Base-by-base conservation (phyloP, 2,797 vertebrate genomes). In the Hybognathus amarus region DNA sequence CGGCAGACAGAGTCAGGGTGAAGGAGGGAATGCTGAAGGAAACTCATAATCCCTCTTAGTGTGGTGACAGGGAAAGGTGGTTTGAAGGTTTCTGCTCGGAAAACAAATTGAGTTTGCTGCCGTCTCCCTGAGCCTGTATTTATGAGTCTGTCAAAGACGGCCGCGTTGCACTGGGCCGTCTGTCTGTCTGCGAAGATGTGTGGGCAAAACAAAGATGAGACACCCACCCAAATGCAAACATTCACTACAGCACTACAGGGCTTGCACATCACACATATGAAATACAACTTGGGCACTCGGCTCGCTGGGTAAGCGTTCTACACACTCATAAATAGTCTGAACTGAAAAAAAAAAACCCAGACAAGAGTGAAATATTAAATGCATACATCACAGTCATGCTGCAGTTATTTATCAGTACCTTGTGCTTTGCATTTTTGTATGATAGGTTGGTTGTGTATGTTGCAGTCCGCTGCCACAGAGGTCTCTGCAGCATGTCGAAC, bases 91-190 rank as follows among this genome's bases (percentile, higher is more conserved):
- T 89, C 84, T 77, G 77, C 76, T 84, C 40, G 27, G 79, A 87
- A 80, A 88, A 87, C 85, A 89, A 89, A 89, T 85, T 87, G 82
- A 89, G 84, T 88, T 88, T 88, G 61, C 59, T 84, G 68, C 47
- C 42, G 6, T 85, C 83, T 87, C 84, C 67, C 86, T 47, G 79
- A 84, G 85, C 85, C 80, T 47, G 84, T 88, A 89, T 88, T 87
- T 89, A 87, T 85, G 85, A 89, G 81, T 66, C 69, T 88, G 88
- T 89, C 87, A 88, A 73, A 79, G 73, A 73, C 24, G 59, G 82
- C 76, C 79, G 77, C 76, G 47, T 77, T 85, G 74, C 77, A 75
- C 83, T 77, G 63, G 80, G 68, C 87, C 70, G 71, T 76, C 81
- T 84, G 83, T 71, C 79, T 70, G 85, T 85, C 86, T 74, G 67